Percentiles rank a stretch among this genome's conserved stretches.
These are phyloP conservation scores for Hartigia nigra DNA, from an alignment of 2,888 invertebrate genomes.

Conservation along the genomic window DNA sequence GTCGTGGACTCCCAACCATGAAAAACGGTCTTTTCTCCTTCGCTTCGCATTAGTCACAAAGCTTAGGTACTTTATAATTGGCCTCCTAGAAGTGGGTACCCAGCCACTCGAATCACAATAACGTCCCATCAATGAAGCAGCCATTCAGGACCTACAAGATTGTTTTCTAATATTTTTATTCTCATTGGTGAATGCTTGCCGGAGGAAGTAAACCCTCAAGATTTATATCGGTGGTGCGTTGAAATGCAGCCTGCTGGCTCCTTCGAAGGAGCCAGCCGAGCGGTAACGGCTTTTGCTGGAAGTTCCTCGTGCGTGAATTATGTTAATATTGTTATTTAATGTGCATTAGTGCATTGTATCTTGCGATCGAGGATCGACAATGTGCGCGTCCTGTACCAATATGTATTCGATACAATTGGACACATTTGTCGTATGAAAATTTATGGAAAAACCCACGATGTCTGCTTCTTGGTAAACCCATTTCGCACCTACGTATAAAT, in stretches of 20 bases:
- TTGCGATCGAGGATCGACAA: background rate
- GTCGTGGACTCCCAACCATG: background rate
- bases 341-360: constrained; percentile 28
- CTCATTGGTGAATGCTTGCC: constrained; percentile 44
- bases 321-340: constrained; percentile 47
- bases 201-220: constrained; percentile 52
- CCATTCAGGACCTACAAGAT: constrained; percentile 45
- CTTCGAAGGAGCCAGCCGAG: constrained; percentile 22
- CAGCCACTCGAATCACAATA: constrained; percentile 49
- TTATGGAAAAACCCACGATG: background rate
- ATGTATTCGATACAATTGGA: background rate
- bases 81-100: constrained; percentile 32
- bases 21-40: constrained; percentile 13
- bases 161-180: constrained; percentile 54
- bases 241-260: constrained; percentile 37
- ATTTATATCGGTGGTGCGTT: constrained; percentile 50
- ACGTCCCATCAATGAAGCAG: constrained; percentile 44
- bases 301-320: constrained; percentile 48
- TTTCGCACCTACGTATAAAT: background rate
- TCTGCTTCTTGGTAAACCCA: background rate
- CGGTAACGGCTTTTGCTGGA: constrained; percentile 43
- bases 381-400: background rate
- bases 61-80: constrained; percentile 45
- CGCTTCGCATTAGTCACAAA: constrained; percentile 36
- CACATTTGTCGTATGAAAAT: background rate